These are phyloP conservation scores for Scomber colias DNA, from an alignment of 2,113 vertebrate species.

Conservation along the genomic window DNA sequence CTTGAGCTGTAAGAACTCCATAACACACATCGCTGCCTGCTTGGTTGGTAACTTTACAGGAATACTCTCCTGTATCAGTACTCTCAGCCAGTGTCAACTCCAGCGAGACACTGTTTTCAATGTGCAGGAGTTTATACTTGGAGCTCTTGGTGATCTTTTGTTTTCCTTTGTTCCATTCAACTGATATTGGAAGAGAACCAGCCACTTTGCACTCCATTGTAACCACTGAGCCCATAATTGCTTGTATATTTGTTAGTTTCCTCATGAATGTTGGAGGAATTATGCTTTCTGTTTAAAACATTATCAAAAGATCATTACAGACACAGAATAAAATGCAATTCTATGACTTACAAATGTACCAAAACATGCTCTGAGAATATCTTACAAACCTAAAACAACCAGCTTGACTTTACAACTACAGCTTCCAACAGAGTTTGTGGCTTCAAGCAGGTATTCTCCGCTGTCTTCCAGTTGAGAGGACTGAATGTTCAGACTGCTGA, in stretches of 20 bases:
- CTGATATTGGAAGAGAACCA: constrained; percentile 90
- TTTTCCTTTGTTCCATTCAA: constrained; percentile 93
- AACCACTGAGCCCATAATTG: constrained; percentile 88
- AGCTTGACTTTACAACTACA: constrained; percentile 89
- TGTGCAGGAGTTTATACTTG: constrained; percentile 88
- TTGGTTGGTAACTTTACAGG: constrained; percentile 89
- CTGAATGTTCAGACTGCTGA: constrained; percentile 89
- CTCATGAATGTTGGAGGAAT: constrained; percentile 92
- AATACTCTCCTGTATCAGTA: constrained; percentile 91
- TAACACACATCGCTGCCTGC: constrained; percentile 91
- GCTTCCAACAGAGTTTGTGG: constrained; percentile 91
- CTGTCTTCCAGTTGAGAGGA: constrained; percentile 88
- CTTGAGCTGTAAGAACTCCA: constrained; percentile 92
- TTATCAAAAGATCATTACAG: constrained; percentile 56
- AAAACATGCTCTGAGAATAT: background rate
- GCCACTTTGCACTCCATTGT: constrained; percentile 91
- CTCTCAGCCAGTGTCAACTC: constrained; percentile 87
- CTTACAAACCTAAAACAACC: constrained; percentile 91
- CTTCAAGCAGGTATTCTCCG: constrained; percentile 90
- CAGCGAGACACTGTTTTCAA: constrained; percentile 87
- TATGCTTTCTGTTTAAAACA: constrained; percentile 88
- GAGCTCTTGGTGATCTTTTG: constrained; percentile 87
- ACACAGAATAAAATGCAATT: background rate
- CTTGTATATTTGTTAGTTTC: constrained; percentile 90
- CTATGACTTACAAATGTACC: background rate